A percentile compares a stretch with the other conserved stretches of the same genome.
These are phyloP conservation scores for Dendronephthya gigantea DNA, from an alignment of 64 coral and sea anemone species.

Conservation along the genomic window DNA sequence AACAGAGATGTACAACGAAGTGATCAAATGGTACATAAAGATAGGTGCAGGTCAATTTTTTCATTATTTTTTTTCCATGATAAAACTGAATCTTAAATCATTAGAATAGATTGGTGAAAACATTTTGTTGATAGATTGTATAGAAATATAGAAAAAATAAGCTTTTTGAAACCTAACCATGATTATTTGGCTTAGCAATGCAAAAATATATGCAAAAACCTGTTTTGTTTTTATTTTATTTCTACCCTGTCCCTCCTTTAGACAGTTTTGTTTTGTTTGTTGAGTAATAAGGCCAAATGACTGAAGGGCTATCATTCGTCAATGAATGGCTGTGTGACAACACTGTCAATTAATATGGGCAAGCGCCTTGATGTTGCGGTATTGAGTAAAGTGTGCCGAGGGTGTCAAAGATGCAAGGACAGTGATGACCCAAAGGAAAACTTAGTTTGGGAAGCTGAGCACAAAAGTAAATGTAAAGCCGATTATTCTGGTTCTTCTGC, in stretches of 20 bases:
- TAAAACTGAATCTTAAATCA: no score
- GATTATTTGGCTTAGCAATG: constrained; percentile 29
- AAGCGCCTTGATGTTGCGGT: neutral
- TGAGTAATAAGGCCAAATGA: no score
- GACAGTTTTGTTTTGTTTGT: constrained; percentile 7
- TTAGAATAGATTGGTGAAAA: no score
- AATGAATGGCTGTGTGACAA: neutral
- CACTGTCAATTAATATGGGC: neutral
- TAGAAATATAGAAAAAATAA: no score
- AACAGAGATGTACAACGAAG: no score
- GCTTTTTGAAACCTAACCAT: no score
- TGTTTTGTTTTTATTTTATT: neutral
- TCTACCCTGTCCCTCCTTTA: neutral
- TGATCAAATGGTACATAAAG: no score
- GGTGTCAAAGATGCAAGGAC: neutral
- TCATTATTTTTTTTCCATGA: no score
- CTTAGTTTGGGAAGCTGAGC: neutral
- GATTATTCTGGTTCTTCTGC: neutral
- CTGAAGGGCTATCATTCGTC: neutral
- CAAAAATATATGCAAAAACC: neutral
- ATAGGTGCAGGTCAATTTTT: no score
- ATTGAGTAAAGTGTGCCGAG: neutral
- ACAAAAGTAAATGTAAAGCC: neutral
- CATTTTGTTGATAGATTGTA: no score
- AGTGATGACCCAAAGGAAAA: neutral